Conservation (phyloP, 2,113 vertebrate genomes). For the Amphiprion ocellaris region DNA sequence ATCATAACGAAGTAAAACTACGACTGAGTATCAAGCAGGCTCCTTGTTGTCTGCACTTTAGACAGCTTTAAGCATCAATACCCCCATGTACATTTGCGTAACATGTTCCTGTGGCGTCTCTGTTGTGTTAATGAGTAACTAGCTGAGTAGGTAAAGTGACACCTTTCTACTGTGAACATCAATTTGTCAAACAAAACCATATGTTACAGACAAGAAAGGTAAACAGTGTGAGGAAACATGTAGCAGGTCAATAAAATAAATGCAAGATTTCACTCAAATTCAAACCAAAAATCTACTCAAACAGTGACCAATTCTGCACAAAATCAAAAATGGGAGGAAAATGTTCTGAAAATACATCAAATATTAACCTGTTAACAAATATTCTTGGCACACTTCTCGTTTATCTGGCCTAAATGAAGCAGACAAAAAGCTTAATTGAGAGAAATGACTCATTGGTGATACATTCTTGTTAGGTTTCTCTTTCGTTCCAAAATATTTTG, state of each 20-base stretch:
- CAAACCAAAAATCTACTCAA: too few relatives aligned
- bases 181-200: neutral
- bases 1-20: too few relatives aligned
- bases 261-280: too few relatives aligned
- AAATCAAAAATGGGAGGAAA: too few relatives aligned
- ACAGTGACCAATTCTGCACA: too few relatives aligned
- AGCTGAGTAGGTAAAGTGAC: neutral
- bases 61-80: neutral
- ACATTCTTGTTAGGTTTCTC: neutral
- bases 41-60: neutral
- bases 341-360: too few relatives aligned
- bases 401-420: neutral
- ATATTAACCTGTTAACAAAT: too few relatives aligned
- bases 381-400: too few relatives aligned
- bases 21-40: neutral
- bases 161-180: neutral
- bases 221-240: neutral
- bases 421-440: neutral
- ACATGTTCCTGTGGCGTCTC: neutral
- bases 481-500: neutral
- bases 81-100: neutral
- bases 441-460: too few relatives aligned
- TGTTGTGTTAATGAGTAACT: slow-evolving; percentile 23
- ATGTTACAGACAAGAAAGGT: neutral
- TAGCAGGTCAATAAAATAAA: too few relatives aligned